phyloP scores from a whole-genome alignment of 2,113 vertebrate species.

The Semicossyphus pulcher region DNA sequence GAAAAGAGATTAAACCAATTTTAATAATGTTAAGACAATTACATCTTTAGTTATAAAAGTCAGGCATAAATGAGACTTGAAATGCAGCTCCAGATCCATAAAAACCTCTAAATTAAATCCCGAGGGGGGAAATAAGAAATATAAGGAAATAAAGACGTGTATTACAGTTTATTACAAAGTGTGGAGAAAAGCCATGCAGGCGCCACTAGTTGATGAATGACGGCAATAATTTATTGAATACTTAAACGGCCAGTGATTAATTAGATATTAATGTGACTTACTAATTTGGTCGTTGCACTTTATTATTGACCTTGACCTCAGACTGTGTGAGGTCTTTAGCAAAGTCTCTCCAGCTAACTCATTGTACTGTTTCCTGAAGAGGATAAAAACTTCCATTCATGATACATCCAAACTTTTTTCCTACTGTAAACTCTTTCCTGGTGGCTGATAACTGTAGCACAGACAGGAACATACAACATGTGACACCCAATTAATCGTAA shows the following conservation, averaged over 20 bases:
- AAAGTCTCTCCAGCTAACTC: too few species aligned
- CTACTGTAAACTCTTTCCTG: not conserved
- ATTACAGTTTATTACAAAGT: not conserved
- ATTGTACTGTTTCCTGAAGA: not conserved
- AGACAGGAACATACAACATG: conserved; percentile 26
- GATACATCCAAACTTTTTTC: not conserved
- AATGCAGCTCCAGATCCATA: not conserved
- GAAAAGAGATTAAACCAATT: too few species aligned
- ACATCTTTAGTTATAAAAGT: not conserved
- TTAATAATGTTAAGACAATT: not conserved
- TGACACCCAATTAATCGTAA: conserved; percentile 40
- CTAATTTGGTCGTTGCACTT: not conserved
- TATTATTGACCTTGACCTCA: conserved; percentile 22
- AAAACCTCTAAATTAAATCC: not conserved
- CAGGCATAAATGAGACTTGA: not conserved
- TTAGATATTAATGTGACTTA: conserved; percentile 31
- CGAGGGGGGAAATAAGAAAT: not conserved
- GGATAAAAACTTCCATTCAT: not conserved
- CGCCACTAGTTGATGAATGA: conserved; percentile 18
- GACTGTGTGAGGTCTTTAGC: too few species aligned
- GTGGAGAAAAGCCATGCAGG: not conserved
- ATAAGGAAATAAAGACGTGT: not conserved
- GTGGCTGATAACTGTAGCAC: not conserved
- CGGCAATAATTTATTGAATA: conserved; percentile 5
- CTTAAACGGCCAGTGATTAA: conserved; percentile 10